phyloP scores from a whole-genome alignment of 2,113 vertebrate genomes.

The mouse (Mus musculus) region GRCm39 chr12:31667001-31667500 shows the following conservation, averaged over 20 bases:
- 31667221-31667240: background rate
- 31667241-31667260: slow-evolving; percentile 8
- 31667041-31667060: slow-evolving; percentile 57
- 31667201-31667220: slow-evolving; percentile 50
- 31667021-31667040: slow-evolving; percentile 49
- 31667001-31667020: slow-evolving; percentile 69
- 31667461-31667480: background rate
- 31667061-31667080: slow-evolving; percentile 86
- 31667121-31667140: slow-evolving; percentile 86
- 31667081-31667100: slow-evolving; percentile 89
- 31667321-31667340: slow-evolving; percentile 34
- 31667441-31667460: background rate
- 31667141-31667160: slow-evolving; percentile 78
- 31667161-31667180: slow-evolving; percentile 86
- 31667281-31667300: slow-evolving; percentile 17
- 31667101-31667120: slow-evolving; percentile 88
- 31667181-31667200: slow-evolving; percentile 79
- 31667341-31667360: background rate
- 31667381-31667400: background rate
- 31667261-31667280: slow-evolving; percentile 53
- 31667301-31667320: slow-evolving; percentile 45
- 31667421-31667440: background rate
- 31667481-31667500: background rate
- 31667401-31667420: background rate
- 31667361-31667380: background rate